Conservation (phyloP, 2,888 invertebrate species). For the Pachydiplax longipennis region DNA sequence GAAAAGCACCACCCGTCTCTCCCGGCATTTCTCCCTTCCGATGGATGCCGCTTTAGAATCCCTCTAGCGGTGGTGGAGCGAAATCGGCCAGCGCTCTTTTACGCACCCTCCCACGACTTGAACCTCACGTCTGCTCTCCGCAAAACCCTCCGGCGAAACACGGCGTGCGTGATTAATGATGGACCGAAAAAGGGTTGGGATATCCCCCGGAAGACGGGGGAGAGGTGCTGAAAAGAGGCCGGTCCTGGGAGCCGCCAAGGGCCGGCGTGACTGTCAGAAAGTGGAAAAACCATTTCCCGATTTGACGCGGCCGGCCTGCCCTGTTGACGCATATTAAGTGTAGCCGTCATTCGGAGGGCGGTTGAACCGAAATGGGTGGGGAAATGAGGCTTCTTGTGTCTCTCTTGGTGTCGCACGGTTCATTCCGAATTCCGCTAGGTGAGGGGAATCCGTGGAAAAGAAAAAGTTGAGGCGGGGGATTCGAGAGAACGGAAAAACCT, state of each 20-base stretch:
- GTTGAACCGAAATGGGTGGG: background rate
- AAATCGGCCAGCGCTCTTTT: background rate
- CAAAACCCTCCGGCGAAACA: background rate
- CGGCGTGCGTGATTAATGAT: conserved; percentile 30
- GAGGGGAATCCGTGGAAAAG: background rate
- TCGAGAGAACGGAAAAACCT: background rate
- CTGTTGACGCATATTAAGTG: conserved; percentile 39
- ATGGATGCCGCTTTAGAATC: background rate
- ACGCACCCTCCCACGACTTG: background rate
- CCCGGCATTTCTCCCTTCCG: background rate
- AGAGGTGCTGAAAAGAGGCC: background rate
- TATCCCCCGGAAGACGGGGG: background rate
- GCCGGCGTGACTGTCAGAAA: background rate
- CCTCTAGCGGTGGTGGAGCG: background rate
- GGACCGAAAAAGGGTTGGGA: background rate
- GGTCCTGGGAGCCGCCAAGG: background rate
- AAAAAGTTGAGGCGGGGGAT: background rate
- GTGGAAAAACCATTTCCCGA: conserved; percentile 18
- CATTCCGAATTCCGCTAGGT: conserved; percentile 16
- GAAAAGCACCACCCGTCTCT: background rate
- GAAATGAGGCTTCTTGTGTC: background rate
- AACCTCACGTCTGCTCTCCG: too few species aligned
- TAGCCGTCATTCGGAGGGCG: background rate
- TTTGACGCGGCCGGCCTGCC: background rate
- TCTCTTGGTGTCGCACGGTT: background rate